phyloP scores from a whole-genome alignment of 2,113 vertebrate genomes.

The Xiphorhynchus elegans region DNA sequence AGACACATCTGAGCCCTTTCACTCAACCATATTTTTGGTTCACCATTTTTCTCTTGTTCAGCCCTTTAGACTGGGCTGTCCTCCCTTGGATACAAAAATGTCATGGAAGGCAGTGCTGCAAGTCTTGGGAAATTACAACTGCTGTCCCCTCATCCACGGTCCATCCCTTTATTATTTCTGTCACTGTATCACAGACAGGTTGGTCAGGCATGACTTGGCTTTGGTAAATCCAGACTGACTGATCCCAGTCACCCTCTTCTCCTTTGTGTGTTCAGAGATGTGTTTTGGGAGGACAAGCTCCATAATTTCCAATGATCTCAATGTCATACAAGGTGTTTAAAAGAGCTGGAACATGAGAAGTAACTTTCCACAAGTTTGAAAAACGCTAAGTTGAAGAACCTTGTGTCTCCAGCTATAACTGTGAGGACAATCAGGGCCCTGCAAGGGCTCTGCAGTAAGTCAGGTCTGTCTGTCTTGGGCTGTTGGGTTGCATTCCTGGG shows the following conservation, averaged over 20 bases:
- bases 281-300: not conserved
- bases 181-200: not conserved
- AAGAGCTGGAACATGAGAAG: not conserved
- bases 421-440: not conserved
- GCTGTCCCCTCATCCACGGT: not conserved
- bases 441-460: not conserved
- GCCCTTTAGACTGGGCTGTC: not conserved
- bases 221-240: not conserved
- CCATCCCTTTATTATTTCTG: not conserved
- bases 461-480: not conserved
- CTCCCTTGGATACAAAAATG: not conserved
- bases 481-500: not conserved
- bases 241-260: not conserved
- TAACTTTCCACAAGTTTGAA: not conserved
- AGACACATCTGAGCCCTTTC: not conserved
- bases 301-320: not conserved
- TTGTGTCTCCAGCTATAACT: rapidly evolving
- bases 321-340: not conserved
- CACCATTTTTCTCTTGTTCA: not conserved
- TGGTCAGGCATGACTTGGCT: constrained; percentile 17
- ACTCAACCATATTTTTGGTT: not conserved
- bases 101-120: not conserved
- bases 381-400: not conserved
- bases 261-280: not conserved
- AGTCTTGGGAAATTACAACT: not conserved